A percentile compares a stretch with the other conserved stretches of the same genome.
phyloP scores from a whole-genome alignment of 1,140 invertebrate species.

The Tetramorium alpestre region DNA sequence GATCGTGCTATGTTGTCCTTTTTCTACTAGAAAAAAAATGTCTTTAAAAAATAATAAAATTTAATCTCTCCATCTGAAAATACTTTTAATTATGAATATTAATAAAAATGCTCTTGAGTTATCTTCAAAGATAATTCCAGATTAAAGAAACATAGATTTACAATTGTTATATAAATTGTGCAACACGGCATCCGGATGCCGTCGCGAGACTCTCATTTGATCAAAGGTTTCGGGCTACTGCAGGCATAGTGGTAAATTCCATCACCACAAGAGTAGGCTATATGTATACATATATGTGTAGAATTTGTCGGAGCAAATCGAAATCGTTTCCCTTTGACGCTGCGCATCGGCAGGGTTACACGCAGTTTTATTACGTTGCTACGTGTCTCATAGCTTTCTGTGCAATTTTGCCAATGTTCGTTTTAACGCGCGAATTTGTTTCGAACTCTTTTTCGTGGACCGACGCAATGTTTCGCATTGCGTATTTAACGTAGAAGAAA shows the following conservation, averaged over 20 bases:
- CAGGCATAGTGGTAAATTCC: neutral
- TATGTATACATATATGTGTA: too few species aligned
- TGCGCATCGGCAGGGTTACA: slow-evolving; percentile 32
- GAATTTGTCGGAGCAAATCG: slow-evolving; percentile 45
- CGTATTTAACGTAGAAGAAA: slow-evolving; percentile 1
- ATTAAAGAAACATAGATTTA: neutral
- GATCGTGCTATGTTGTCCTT: too few species aligned
- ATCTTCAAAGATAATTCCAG: neutral
- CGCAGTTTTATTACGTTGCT: slow-evolving; percentile 53
- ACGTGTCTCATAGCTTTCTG: slow-evolving; percentile 49
- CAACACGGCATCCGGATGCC: neutral
- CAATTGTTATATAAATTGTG: neutral
- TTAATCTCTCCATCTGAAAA: neutral
- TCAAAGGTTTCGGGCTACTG: neutral
- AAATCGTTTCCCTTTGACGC: slow-evolving; percentile 56
- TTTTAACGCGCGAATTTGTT: slow-evolving; percentile 51
- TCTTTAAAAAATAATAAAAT: neutral
- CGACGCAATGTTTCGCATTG: slow-evolving; percentile 1
- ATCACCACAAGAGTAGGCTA: neutral
- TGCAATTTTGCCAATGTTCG: slow-evolving; percentile 22
- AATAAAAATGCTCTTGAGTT: neutral
- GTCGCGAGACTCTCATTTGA: neutral
- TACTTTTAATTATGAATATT: neutral
- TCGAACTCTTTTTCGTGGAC: neutral
- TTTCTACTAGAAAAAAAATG: neutral